These are phyloP conservation scores for Aeoliscus strigatus DNA, from an alignment of 2,797 vertebrate species.

Conservation along the genomic window DNA sequence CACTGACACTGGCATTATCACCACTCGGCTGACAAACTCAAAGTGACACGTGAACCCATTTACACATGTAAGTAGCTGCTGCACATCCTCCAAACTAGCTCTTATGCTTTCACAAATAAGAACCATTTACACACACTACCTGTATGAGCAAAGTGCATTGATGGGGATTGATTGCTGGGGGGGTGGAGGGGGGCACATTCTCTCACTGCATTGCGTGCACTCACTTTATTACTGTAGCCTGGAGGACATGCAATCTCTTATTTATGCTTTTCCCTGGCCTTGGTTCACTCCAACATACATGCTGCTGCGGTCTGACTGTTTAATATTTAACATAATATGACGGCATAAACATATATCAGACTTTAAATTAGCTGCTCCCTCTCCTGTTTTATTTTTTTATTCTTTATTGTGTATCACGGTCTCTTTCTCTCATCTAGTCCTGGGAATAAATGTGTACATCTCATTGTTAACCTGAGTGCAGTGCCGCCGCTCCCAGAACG, in stretches of 20 bases:
- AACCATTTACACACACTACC: neutral
- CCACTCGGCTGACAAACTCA: neutral
- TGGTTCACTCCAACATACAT: neutral
- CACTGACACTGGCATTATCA: neutral
- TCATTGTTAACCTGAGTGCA: too few relatives aligned
- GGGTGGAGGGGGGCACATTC: too few relatives aligned
- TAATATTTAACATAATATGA: neutral
- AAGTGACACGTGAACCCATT: neutral
- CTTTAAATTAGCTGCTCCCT: neutral
- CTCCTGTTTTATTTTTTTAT: too few relatives aligned
- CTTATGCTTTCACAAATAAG: neutral
- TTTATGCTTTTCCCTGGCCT: neutral
- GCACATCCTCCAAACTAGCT: neutral
- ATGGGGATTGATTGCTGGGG: slow-evolving; percentile 7
- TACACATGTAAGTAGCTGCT: neutral
- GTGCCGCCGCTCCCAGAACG: too few relatives aligned
- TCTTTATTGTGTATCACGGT: too few relatives aligned
- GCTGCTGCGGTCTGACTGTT: neutral
- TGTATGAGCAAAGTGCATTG: slow-evolving; percentile 1
- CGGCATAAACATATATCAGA: neutral
- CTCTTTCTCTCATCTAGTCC: too few relatives aligned
- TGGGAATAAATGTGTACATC: too few relatives aligned
- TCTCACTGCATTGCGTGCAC: neutral
- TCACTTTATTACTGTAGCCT: neutral
- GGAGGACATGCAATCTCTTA: slow-evolving; percentile 2